Evolutionary conservation across 1,140 invertebrate species (phyloP).

Genomic region (Zaprionus ornatus): DNA sequence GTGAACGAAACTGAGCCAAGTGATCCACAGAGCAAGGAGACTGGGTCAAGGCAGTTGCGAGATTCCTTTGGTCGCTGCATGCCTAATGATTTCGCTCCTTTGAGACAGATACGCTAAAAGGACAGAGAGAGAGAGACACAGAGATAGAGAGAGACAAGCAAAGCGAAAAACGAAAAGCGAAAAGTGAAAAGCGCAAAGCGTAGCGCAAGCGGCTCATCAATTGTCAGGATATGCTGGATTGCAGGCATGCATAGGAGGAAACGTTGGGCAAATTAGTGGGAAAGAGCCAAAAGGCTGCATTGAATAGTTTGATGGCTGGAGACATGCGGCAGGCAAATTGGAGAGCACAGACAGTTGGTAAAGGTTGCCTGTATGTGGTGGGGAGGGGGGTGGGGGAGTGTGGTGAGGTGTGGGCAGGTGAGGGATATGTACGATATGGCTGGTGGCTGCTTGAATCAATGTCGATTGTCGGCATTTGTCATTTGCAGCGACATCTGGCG

Average conservation of each 20-base stretch:
- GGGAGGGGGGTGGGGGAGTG: neutral
- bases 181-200: conserved; percentile 8
- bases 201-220: conserved; percentile 34
- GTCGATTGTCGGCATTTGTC: conserved; percentile 76
- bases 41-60: neutral
- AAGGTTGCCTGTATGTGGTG: no score
- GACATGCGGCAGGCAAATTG: neutral
- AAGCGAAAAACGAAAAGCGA: neutral
- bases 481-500: conserved; percentile 63
- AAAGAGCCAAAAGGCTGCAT: conserved; percentile 25
- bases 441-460: conserved; percentile 19
- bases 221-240: conserved; percentile 31
- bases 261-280: conserved; percentile 59
- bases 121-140: neutral
- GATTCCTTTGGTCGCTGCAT: conserved; percentile 30
- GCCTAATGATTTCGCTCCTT: conserved; percentile 41
- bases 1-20: neutral
- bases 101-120: conserved; percentile 10
- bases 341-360: neutral
- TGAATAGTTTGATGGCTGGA: conserved; percentile 1
- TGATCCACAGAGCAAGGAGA: conserved; percentile 38
- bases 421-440: neutral
- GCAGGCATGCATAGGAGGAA: conserved; percentile 15
- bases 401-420: neutral
- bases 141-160: neutral